Base-by-base conservation (phyloP, 30 jellyfish, hydroid and myxozoan species). In the Chrysaora quinquecirrha region DNA sequence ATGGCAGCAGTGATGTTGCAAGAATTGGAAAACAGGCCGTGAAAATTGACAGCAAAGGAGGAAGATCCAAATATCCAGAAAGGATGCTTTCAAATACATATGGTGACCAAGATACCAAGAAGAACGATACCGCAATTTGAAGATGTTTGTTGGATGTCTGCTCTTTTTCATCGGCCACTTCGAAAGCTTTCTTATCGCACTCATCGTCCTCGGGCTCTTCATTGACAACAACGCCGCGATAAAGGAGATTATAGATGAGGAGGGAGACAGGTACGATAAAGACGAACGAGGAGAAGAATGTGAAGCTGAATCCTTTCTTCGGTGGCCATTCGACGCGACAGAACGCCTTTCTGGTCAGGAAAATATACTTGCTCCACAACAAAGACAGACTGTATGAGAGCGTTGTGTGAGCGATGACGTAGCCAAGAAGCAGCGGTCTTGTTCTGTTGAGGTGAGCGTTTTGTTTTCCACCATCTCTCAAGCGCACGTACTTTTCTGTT, bases 301-400 rank as follows among this genome's bases (percentile, higher is more conserved):
- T 79, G 73, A 86, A 79, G 68, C 98, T 91, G 83, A 85, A 86
- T 28, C 98, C 98, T 29, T 80, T 84, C 28, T 85, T 74, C 18
- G 98, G 98, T 46, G 98, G 98, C 98, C 98, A 91, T 79, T 91
- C 98, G 11, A 91, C 95, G 0, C 95, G 98, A 73, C 98, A 91
- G 83, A 76, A 85, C 0, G 98, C 96, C 75, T 91, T 91, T 48
- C 98, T 73, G 46, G 98, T 87, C 66, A 91, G 60, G 79, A 91
- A 91, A 35, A 91, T 88, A 73, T 91, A 91, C 71, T 91, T 91
- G 80, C 98, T 91, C 98, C 98, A 91, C 72, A 91, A 66, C 65
- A 91, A 82, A 12, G 98, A 91, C 56, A 91, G 84, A 32, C 98
- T 91, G 90, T 91, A 91, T 6, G 98, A 91, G 48, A 91, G 86